These are phyloP conservation scores for Heliconius eleuchia DNA, from an alignment of 1,140 invertebrate genomes.

Conservation along the genomic window DNA sequence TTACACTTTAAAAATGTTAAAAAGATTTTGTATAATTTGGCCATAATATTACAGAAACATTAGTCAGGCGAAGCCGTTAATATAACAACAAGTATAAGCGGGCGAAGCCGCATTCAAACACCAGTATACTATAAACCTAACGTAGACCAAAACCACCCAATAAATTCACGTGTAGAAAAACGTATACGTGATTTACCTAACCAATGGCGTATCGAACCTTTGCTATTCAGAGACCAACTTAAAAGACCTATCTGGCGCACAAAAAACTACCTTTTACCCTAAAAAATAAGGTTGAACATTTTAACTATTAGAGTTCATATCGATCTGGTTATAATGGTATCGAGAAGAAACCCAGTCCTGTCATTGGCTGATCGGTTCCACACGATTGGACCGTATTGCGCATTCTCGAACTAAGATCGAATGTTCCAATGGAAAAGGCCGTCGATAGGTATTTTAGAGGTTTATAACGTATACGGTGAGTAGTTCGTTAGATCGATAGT, in stretches of 20 bases:
- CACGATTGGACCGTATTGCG: slow-evolving; percentile 67
- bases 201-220: slow-evolving; percentile 75
- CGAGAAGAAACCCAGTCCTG: slow-evolving; percentile 51
- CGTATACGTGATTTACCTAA: slow-evolving; percentile 60
- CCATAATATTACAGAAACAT: no score
- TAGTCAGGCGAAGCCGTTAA: no score
- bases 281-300: slow-evolving; percentile 12
- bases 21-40: no score
- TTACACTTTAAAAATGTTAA: no score
- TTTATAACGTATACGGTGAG: background rate
- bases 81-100: no score
- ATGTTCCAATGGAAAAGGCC: slow-evolving; percentile 61
- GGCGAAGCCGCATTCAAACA: no score
- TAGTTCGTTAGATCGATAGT: background rate
- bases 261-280: slow-evolving; percentile 17
- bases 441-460: slow-evolving; percentile 60
- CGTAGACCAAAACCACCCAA: background rate
- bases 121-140: background rate
- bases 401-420: slow-evolving; percentile 70
- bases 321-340: slow-evolving; percentile 52
- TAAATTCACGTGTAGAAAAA: slow-evolving; percentile 51
- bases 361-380: slow-evolving; percentile 76
- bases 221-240: slow-evolving; percentile 50
- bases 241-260: slow-evolving; percentile 40
- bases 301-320: slow-evolving; percentile 40